Conservation (phyloP, 2,888 invertebrate species). For the Drosophila fungiperda region DNA sequence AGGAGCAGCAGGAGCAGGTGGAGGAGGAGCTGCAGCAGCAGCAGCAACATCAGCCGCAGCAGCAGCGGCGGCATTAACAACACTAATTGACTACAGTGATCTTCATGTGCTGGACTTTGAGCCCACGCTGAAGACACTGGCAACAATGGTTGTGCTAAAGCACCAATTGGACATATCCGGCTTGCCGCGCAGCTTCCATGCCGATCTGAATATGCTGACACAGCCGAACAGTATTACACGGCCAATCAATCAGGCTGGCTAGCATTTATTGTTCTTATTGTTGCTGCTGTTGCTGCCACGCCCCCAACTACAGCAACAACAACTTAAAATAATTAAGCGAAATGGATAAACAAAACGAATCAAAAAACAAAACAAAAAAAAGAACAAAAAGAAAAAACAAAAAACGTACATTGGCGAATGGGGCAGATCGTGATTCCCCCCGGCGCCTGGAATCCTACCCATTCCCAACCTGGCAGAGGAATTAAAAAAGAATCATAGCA, state of each 20-base stretch:
- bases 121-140: slow-evolving; percentile 90
- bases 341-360: background rate
- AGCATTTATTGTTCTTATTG: slow-evolving; percentile 39
- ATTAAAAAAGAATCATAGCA: background rate
- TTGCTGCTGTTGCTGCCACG: background rate
- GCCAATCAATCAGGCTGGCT: slow-evolving; percentile 85
- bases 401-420: background rate
- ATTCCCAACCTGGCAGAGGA: background rate
- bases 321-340: background rate
- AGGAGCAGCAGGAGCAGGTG: background rate
- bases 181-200: slow-evolving; percentile 86
- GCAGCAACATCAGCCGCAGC: slow-evolving; percentile 16
- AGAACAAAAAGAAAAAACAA: background rate
- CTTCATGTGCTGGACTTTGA: slow-evolving; percentile 92
- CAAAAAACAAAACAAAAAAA: background rate
- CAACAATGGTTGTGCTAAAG: slow-evolving; percentile 89
- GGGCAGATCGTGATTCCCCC: background rate
- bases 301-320: background rate
- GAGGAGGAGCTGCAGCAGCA: background rate
- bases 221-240: slow-evolving; percentile 89
- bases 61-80: slow-evolving; percentile 13
- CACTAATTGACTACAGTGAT: slow-evolving; percentile 92
- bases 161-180: slow-evolving; percentile 88
- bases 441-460: background rate
- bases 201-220: slow-evolving; percentile 88